Percentiles rank a stretch among this genome's conserved stretches.
phyloP scores from a whole-genome alignment of 2,797 vertebrate genomes.

The Spatula clypeata region DNA sequence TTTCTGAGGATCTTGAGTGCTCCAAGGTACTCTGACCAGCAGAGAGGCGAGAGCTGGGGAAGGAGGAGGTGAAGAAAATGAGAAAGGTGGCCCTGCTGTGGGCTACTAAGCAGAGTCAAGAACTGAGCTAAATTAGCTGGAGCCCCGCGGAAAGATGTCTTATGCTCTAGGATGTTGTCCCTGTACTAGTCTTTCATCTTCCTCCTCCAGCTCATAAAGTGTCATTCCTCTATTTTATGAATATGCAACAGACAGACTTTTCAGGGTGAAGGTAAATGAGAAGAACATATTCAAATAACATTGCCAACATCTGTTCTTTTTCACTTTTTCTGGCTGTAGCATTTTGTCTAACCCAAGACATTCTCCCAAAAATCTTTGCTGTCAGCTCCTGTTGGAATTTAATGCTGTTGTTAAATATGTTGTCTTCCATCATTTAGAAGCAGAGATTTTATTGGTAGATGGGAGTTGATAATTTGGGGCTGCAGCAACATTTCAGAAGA shows the following conservation, averaged over 20 bases:
- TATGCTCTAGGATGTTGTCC: neutral
- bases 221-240: neutral
- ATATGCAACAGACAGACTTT: neutral
- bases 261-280: neutral
- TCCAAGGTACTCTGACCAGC: neutral
- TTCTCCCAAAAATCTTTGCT: neutral
- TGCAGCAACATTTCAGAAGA: constrained; percentile 77
- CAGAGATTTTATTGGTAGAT: constrained; percentile 56
- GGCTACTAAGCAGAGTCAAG: rapidly evolving
- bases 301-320: neutral
- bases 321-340: neutral
- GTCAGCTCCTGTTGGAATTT: neutral
- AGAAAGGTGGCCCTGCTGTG: neutral
- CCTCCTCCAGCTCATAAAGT: neutral
- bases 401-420: neutral
- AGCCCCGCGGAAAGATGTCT: neutral
- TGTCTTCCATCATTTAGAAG: neutral
- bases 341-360: rapidly evolving
- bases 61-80: neutral
- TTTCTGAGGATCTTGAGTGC: neutral
- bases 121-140: neutral
- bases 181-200: neutral
- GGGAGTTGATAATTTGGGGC: constrained; percentile 60
- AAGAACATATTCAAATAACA: neutral
- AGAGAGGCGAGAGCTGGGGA: neutral